Evolutionary conservation across 2,113 vertebrate species (phyloP).

Genomic region (Donacobius atricapilla): DNA sequence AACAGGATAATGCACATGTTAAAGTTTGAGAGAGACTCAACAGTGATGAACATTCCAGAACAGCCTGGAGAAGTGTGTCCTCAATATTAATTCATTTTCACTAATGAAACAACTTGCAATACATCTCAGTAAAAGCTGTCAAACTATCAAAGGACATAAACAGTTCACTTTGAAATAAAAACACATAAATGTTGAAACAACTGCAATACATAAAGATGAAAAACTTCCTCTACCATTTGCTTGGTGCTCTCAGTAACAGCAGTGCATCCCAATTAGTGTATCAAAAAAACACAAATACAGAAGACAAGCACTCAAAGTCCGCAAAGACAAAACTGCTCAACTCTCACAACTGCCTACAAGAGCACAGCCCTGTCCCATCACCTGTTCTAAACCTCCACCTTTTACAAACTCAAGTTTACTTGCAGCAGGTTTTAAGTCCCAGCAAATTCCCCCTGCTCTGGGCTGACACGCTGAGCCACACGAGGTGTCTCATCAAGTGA

Average conservation of each 20-base stretch:
- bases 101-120: background rate
- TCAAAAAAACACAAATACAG: background rate
- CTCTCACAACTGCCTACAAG: background rate
- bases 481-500: background rate
- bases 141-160: background rate
- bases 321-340: background rate
- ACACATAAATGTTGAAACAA: background rate
- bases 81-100: background rate
- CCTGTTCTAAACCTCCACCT: background rate
- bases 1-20: background rate
- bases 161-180: constrained; percentile 1
- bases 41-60: background rate
- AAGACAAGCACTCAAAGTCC: background rate
- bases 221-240: background rate
- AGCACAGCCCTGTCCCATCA: background rate
- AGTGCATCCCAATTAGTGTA: background rate
- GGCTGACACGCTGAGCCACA: background rate
- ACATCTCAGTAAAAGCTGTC: background rate
- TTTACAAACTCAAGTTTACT: background rate
- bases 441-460: background rate
- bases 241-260: background rate
- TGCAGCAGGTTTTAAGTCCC: background rate
- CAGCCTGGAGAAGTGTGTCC: background rate
- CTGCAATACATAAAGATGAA: background rate
- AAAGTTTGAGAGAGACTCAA: background rate